Evolutionary conservation across 2,113 vertebrate genomes (phyloP).

Genomic region (Pituophis catenifer): DNA sequence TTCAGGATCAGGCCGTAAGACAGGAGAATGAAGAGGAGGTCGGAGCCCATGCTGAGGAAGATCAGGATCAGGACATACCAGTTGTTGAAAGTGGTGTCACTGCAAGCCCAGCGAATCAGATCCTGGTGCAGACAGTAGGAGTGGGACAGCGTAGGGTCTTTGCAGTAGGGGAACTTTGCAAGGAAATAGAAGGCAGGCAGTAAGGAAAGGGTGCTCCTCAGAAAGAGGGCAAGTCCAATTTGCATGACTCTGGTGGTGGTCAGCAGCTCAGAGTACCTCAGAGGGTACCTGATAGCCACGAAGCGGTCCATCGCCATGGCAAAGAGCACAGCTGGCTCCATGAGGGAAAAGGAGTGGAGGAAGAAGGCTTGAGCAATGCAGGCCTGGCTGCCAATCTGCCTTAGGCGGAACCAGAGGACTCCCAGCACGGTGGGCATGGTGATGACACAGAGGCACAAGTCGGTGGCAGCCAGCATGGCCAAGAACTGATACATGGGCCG

Average conservation of each 20-base stretch:
- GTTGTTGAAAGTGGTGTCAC: background rate
- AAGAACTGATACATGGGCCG: slow-evolving; percentile 4
- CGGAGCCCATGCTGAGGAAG: background rate
- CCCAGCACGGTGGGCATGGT: background rate
- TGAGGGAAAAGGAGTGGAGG: background rate
- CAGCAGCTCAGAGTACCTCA: background rate
- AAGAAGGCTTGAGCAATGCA: background rate
- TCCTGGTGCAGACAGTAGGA: slow-evolving; percentile 6
- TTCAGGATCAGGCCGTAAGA: background rate
- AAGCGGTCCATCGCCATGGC: background rate
- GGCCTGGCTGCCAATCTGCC: background rate
- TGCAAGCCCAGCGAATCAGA: background rate
- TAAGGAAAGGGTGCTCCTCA: background rate
- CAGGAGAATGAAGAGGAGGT: slow-evolving; percentile 6
- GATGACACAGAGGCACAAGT: background rate
- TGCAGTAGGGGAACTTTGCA: background rate
- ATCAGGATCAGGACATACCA: background rate
- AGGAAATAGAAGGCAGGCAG: background rate
- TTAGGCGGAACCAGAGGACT: background rate
- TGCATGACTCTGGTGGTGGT: background rate
- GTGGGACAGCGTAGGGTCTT: background rate
- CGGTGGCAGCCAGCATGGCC: background rate
- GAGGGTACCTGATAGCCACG: background rate
- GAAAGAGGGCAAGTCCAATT: background rate
- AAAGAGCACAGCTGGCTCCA: background rate